Conservation (phyloP, 2,797 vertebrate genomes). For the Pampus argenteus region DNA sequence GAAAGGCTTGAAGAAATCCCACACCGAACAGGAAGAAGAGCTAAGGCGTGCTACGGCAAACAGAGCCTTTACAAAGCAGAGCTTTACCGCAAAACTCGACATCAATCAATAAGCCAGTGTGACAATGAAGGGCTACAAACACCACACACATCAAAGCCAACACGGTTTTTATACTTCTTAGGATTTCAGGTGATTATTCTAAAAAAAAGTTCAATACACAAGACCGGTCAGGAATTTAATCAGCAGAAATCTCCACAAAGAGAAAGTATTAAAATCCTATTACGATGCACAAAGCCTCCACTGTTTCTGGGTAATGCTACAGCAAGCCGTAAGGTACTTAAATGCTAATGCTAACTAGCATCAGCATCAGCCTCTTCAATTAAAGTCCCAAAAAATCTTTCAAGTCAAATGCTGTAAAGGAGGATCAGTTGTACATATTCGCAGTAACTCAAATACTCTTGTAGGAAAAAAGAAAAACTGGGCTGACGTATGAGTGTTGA, state of each 20-base stretch:
- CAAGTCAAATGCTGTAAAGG: slow-evolving; percentile 15
- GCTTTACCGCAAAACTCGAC: slow-evolving; percentile 38
- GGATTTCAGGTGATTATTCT: slow-evolving; percentile 58
- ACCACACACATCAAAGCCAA: slow-evolving; percentile 53
- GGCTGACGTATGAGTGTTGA: neutral
- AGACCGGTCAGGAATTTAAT: slow-evolving; percentile 77
- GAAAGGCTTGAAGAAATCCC: slow-evolving; percentile 63
- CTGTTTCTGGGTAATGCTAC: slow-evolving; percentile 72
- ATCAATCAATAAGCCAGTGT: slow-evolving; percentile 53
- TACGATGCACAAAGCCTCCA: slow-evolving; percentile 79
- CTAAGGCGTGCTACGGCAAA: slow-evolving; percentile 47
- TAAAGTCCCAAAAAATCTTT: slow-evolving; percentile 37
- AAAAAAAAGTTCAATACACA: slow-evolving; percentile 69
- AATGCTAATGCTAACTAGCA: slow-evolving; percentile 54
- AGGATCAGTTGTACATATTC: neutral
- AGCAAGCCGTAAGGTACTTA: slow-evolving; percentile 57
- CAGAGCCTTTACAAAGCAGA: slow-evolving; percentile 42
- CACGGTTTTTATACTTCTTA: slow-evolving; percentile 28
- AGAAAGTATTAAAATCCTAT: slow-evolving; percentile 84
- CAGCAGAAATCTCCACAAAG: slow-evolving; percentile 79
- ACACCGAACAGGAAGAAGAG: slow-evolving; percentile 46
- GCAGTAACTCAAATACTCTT: neutral
- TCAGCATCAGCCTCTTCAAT: slow-evolving; percentile 6
- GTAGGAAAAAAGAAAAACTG: too few relatives aligned
- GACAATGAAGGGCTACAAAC: slow-evolving; percentile 38